Base-by-base conservation (phyloP, 2,113 vertebrate genomes). In the Oriolus oriolus region DNA sequence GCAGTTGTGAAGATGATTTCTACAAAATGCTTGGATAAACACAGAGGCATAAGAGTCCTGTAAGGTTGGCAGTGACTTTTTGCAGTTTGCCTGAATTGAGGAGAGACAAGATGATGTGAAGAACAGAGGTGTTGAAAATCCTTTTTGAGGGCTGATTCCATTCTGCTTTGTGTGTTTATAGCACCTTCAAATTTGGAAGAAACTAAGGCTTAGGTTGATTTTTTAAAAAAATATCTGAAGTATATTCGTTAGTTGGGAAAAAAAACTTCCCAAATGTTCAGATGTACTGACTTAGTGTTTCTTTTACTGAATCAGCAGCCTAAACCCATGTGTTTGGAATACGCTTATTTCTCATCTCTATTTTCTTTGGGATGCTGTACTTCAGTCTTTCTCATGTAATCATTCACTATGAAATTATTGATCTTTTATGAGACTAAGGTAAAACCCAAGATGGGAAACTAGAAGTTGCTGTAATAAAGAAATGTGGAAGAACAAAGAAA, bases 61-160 rank as follows among this genome's bases (percentile, higher is more conserved):
- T 91, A 85, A 94, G 75, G 42, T 28, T 96, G 96, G 68, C 93
- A 96, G 54, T 28, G 39, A 87, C 50, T 8, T 78, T 95, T 88
- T 83, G 59, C 95, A 81, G 85, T 93, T 96, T 94, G 47, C 30
- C 35, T 93, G 39, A 49, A 64, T 68, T 0, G 0, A 92, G 52
- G 56, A 88, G 31, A 93, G 70, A 64, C 66, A 96, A 95, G 85
- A 92, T 65, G 71, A 95, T 61, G 68, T 37, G 66, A 94, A 75
- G 76, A 94, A 56, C 56, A 84, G 85, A 95, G 71, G 83, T 84
- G 68, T 89, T 84, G 91, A 94, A 93, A 89, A 93, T 93, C 31
- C 59, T 94, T 91, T 81, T 52, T 45, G 57, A 87, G 42, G 33
- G 57, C 26, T 96, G 87, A 47, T 81, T 90, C 23, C 39, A 49